A percentile compares a stretch with the other conserved stretches of the same genome.
Evolutionary conservation across 1,140 invertebrate genomes (phyloP).

Genomic region (Phenacoccus solenopsis): DNA sequence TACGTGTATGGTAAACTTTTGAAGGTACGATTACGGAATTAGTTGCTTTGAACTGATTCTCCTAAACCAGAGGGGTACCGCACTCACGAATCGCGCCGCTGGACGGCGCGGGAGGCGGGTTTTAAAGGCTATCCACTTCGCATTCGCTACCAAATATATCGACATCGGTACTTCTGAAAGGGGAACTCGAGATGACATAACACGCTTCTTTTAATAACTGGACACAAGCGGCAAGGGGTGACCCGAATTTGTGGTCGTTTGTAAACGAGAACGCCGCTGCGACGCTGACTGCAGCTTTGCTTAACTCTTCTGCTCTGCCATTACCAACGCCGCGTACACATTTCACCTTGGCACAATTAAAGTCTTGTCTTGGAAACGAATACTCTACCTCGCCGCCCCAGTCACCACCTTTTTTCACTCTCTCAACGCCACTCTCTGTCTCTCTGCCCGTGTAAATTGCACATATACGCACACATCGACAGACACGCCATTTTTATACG

Average conservation of each 20-base stretch:
- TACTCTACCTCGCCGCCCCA: no score
- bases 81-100: no score
- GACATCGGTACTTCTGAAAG: background rate
- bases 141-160: conserved; percentile 13
- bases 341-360: conserved; percentile 16
- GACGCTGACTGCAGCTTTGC: background rate
- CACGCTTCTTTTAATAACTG: background rate
- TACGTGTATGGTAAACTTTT: background rate
- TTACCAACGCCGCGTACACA: background rate
- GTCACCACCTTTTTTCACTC: background rate
- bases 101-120: background rate
- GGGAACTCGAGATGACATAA: background rate
- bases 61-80: background rate
- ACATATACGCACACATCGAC: background rate
- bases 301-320: conserved; percentile 11
- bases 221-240: conserved; percentile 5
- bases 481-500: background rate
- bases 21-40: conserved; percentile 13
- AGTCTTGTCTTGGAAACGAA: conserved; percentile 8
- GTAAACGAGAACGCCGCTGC: background rate
- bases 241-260: conserved; percentile 12
- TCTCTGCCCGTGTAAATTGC: background rate
- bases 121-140: conserved; percentile 8
- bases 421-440: background rate
- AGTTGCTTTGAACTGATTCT: background rate